Conservation (phyloP, 2,797 vertebrate species). For the Simalia tracyae region DNA sequence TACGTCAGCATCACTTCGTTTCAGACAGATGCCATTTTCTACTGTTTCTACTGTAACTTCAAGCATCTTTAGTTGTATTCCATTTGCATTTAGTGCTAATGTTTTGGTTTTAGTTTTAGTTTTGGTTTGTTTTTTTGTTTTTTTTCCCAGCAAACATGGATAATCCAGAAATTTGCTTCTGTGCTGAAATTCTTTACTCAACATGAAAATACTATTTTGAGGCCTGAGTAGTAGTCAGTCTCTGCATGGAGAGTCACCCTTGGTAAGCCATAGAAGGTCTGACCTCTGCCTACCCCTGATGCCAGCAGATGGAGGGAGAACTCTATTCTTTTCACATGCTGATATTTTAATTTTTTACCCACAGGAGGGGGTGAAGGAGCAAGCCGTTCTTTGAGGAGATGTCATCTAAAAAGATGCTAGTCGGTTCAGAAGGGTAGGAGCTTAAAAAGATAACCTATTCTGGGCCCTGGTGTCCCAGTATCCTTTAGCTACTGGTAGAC, state of each 20-base stretch:
- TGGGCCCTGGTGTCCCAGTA: background rate
- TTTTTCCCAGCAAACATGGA: background rate
- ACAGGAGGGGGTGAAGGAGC: conserved; percentile 11
- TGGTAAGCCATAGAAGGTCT: background rate
- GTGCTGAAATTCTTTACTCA: conserved; percentile 13
- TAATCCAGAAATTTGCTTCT: conserved; percentile 15
- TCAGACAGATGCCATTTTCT: conserved; percentile 35
- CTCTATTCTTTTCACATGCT: conserved; percentile 14
- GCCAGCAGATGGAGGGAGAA: conserved; percentile 26
- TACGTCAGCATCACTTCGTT: conserved; percentile 26
- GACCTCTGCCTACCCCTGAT: background rate
- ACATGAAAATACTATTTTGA: background rate
- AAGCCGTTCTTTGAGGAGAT: background rate
- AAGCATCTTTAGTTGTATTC: conserved; percentile 29
- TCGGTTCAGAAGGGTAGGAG: background rate
- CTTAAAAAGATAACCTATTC: background rate
- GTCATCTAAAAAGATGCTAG: background rate
- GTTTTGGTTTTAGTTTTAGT: rapidly evolving
- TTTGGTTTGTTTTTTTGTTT: no score
- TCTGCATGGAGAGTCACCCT: background rate
- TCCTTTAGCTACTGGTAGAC: background rate
- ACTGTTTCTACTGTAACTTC: conserved; percentile 35
- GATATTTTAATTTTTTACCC: conserved; percentile 16
- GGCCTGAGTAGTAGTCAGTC: background rate
- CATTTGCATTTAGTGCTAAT: background rate